Evolutionary conservation across 2,888 invertebrate genomes (phyloP), one percentile per base, ranked within the genome.

Genomic region (Lobophora halterata): DNA sequence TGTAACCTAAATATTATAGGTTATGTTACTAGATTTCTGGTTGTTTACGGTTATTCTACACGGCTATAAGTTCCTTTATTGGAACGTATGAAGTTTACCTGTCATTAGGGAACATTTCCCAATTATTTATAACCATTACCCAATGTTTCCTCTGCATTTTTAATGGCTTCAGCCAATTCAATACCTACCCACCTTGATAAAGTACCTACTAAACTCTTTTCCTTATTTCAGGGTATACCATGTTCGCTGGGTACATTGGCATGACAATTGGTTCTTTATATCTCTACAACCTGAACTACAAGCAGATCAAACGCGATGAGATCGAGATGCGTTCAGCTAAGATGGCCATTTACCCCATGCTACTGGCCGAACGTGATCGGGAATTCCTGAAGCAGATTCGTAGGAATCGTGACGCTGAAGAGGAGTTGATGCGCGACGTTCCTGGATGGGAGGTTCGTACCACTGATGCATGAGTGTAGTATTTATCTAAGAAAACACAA

Each of bases 381-480:
- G 92, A 91, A 86, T 97, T 90, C 61, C 70, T 98, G 68, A 95
- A 93, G 62, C 95, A 96, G 60, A 61, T 95, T 18, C 89, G 93
- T 32, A 89, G 88, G 39, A 95, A 96, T 74, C 90, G 96, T 7
- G 96, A 96, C 7, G 93, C 93, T 49, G 98, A 98, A 78, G 89
- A 89, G 1, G 91, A 94, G 36, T 85, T 98, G 16, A 98, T 98
- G 98, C 91, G 92, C 51, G 91, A 97, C 74, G 95, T 96, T 6
- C 93, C 94, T 39, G 94, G 94, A 52, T 98, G 98, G 98, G 92
- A 94, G 88, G 90, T 90, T n/a, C n/a, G n/a, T n/a, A n/a, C n/a
- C n/a, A n/a, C n/a, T n/a, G n/a, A n/a, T n/a, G n/a, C n/a, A n/a
- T n/a, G n/a, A n/a, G n/a, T n/a, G n/a, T n/a, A n/a, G n/a, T n/a